These are phyloP conservation scores for Alligator sinensis DNA, from an alignment of 2,113 vertebrate genomes.

Conservation along the genomic window DNA sequence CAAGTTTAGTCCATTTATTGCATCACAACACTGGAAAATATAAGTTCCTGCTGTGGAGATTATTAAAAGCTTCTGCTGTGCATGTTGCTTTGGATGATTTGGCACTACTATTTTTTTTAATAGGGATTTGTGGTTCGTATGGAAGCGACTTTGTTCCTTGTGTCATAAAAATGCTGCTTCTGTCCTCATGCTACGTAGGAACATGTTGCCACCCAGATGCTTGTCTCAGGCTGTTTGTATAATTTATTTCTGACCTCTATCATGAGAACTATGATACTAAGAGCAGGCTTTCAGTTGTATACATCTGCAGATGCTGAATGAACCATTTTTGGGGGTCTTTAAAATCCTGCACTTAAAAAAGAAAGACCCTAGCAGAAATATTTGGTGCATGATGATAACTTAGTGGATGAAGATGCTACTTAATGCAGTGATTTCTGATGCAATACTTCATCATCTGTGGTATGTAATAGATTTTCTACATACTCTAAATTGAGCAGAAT, in stretches of 20 bases:
- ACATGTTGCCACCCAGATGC: background rate
- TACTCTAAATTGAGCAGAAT: background rate
- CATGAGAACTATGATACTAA: background rate
- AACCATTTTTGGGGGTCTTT: background rate
- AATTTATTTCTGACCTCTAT: background rate
- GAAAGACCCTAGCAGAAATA: background rate
- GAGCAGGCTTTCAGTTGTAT: background rate
- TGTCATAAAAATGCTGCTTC: rapidly evolving
- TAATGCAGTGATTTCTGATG: background rate
- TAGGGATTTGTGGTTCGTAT: background rate
- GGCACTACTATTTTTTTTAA: rapidly evolving
- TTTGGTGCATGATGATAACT: background rate
- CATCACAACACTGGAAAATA: background rate
- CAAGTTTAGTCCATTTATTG: background rate
- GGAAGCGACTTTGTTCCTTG: background rate
- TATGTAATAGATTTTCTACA: background rate
- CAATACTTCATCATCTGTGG: background rate
- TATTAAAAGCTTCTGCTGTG: rapidly evolving
- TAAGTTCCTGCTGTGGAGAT: background rate
- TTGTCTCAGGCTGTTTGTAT: background rate
- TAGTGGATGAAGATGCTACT: background rate
- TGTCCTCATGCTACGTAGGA: background rate
- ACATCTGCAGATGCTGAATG: background rate
- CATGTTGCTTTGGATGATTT: background rate
- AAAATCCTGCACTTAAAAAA: background rate